A percentile compares a stretch with the other conserved stretches of the same genome.
Evolutionary conservation across 2,888 invertebrate genomes (phyloP).

Genomic region (Crematogaster levior): DNA sequence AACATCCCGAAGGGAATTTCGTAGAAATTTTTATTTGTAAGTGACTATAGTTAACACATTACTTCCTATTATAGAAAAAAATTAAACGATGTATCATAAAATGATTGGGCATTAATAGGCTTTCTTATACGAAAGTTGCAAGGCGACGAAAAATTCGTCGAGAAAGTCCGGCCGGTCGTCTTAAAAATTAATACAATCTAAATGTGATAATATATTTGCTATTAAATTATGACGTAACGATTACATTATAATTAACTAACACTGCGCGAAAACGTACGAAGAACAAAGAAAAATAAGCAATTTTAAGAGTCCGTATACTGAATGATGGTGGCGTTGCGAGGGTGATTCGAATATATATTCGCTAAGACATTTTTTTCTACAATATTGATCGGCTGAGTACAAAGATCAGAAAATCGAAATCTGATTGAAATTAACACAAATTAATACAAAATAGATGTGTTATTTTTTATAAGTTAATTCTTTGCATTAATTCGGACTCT

Average conservation of each 20-base stretch:
- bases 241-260: constrained; percentile 72
- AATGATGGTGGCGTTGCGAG: constrained; percentile 35
- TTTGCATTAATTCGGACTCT: background rate
- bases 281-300: constrained; percentile 58
- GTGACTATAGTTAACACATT: background rate
- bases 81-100: background rate
- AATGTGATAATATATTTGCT: constrained; percentile 86
- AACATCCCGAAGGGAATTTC: background rate
- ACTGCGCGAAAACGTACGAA: constrained; percentile 72
- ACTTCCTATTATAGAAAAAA: background rate
- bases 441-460: background rate
- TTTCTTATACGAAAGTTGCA: constrained; percentile 26
- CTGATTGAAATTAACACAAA: constrained; percentile 19
- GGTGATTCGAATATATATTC: constrained; percentile 50
- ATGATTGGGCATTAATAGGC: constrained; percentile 33
- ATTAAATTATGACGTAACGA: constrained; percentile 80
- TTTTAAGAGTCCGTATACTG: constrained; percentile 65
- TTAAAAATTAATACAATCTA: constrained; percentile 85
- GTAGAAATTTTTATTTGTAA: background rate
- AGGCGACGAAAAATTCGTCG: constrained; percentile 64
- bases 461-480: constrained; percentile 8
- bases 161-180: constrained; percentile 75
- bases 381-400: constrained; percentile 39
- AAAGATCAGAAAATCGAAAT: constrained; percentile 38
- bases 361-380: constrained; percentile 3